Evolutionary conservation across 2,888 invertebrate genomes (phyloP).

Genomic region (Laspeyria flexula): DNA sequence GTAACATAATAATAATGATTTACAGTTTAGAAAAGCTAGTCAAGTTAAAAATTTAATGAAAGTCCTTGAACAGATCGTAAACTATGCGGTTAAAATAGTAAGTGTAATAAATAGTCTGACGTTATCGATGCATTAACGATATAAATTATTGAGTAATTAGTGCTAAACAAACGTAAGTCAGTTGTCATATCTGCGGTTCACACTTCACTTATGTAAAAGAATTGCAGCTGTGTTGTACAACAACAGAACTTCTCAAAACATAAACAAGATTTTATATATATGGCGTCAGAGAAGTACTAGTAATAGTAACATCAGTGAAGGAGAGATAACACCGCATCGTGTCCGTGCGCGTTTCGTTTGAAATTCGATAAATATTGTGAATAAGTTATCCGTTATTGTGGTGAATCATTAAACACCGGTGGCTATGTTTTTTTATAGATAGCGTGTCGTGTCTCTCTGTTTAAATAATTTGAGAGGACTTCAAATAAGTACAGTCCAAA

Average conservation of each 20-base stretch:
- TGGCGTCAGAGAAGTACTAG: constrained; percentile 36
- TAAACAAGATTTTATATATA: constrained; percentile 33
- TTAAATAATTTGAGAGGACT: constrained; percentile 7
- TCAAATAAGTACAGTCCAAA: constrained; percentile 17
- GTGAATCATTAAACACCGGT: constrained; percentile 14
- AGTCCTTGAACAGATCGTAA: constrained; percentile 30
- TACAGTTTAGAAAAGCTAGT: constrained; percentile 14
- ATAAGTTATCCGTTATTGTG: constrained; percentile 33
- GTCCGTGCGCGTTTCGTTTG: constrained; percentile 42
- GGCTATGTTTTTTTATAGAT: constrained; percentile 1
- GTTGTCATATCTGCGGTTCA: constrained; percentile 40
- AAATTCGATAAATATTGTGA: constrained; percentile 45
- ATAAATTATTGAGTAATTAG: constrained; percentile 43
- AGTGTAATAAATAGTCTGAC: constrained; percentile 23
- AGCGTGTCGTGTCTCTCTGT: background rate
- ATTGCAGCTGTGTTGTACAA: constrained; percentile 29
- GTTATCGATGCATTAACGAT: constrained; percentile 37
- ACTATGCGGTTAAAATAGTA: constrained; percentile 38
- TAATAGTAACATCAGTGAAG: constrained; percentile 39
- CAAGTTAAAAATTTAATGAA: constrained; percentile 19
- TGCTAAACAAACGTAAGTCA: constrained; percentile 35
- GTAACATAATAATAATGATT: too few species aligned
- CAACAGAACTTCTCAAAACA: constrained; percentile 21
- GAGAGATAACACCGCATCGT: constrained; percentile 38
- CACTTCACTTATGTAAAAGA: constrained; percentile 26